Percentiles rank a stretch among this genome's conserved stretches.
phyloP scores from a whole-genome alignment of 2,888 invertebrate species.

The Drosophila aldrichi region DNA sequence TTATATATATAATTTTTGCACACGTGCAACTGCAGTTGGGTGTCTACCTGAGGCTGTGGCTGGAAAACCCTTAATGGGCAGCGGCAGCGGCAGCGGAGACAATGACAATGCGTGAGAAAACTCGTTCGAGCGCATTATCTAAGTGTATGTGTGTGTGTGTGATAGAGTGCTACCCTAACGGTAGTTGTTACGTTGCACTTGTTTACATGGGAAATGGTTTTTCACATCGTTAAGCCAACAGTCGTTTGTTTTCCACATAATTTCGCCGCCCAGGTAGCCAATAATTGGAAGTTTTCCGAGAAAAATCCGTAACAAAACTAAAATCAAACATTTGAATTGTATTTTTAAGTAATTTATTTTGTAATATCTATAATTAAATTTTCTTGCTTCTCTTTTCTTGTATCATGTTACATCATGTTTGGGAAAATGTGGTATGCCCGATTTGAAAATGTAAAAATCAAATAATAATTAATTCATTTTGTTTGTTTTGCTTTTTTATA shows the following conservation, averaged over 20 bases:
- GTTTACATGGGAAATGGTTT: constrained; percentile 76
- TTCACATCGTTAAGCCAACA: constrained; percentile 50
- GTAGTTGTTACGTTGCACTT: constrained; percentile 67
- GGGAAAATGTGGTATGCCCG: constrained; percentile 14
- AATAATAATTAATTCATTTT: constrained; percentile 25
- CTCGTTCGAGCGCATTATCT: constrained; percentile 59
- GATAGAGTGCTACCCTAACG: constrained; percentile 13
- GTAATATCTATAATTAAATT: constrained; percentile 61
- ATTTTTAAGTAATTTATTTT: constrained; percentile 69
- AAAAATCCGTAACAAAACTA: neutral
- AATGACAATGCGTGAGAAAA: constrained; percentile 75
- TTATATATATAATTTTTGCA: constrained; percentile 2
- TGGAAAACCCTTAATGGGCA: constrained; percentile 71
- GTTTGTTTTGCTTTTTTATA: constrained; percentile 15
- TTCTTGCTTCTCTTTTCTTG: constrained; percentile 37
- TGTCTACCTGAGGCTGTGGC: constrained; percentile 52
- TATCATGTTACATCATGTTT: constrained; percentile 18
- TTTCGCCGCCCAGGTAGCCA: constrained; percentile 32
- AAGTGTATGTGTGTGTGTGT: neutral
- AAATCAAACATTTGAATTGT: constrained; percentile 36
- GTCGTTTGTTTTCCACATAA: constrained; percentile 49
- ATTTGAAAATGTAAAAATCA: neutral
- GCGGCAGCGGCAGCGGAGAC: constrained; percentile 18
- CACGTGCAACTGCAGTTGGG: constrained; percentile 18
- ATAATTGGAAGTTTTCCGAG: neutral